Base-by-base conservation (phyloP, 2,888 invertebrate genomes). In the Papilio gigon region DNA sequence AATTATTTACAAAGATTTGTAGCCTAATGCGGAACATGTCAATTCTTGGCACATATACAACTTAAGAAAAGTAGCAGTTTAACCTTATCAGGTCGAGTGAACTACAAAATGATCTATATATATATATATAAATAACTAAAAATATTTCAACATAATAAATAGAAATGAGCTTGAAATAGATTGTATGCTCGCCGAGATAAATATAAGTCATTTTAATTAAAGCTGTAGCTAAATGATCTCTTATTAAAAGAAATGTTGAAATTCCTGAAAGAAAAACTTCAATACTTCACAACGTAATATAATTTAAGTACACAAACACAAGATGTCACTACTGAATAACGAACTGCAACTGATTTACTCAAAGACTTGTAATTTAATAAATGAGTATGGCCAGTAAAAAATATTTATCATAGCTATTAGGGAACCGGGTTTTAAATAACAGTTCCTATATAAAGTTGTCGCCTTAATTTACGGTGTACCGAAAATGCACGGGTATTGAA, bases 191-290 rank as follows among this genome's bases (percentile, higher is more conserved):
- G 30, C 9, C 2, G 53, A 30, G n/a, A 30, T 56, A 30, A 30
- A 56, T 56, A 56, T 9, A 56, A 56, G 53, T 56, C 30, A 30
- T 56, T 53, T 30, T 56, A 56, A 56, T 56, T 53, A 53, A 53
- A 53, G n/a, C 8, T 27, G n/a, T 4, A 53, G 53, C 30, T 30
- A 53, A 53, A 30, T n/a, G 17, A 20, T 50, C 50, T 50, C 50
- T 53, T 27, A 30, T 53, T 3, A 53, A 30, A 50, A 53, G 27
- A 53, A 53, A 53, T n/a, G 50, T 50, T 50, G 4, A 14, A 25
- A 8, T 47, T 22, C 3, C 14, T 27, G 25, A 14, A n/a, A 47
- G 25, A 47, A 47, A n/a, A 53, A 30, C 27, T 53, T 53, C 0
- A n/a, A 0, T 4, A n/a, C 30, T 53, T 53, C 53, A n/a, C n/a